Percentiles rank a stretch among this genome's conserved stretches.
phyloP scores from a whole-genome alignment of 23 tunicate species.

The Corella eumyota region DNA sequence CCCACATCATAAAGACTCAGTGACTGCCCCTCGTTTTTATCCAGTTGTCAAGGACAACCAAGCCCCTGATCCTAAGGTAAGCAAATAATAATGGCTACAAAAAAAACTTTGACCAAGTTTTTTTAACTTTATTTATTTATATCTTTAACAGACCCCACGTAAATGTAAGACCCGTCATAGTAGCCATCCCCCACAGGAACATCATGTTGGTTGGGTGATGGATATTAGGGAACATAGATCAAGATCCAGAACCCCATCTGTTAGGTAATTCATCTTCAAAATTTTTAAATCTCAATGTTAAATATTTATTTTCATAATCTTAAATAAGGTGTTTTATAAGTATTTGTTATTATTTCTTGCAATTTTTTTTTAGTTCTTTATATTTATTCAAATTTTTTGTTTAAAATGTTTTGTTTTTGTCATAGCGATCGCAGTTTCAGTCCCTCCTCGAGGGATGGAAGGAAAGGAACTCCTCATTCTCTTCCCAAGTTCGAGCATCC shows the following conservation, averaged over 20 bases:
- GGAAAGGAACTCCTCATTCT: constrained; percentile 27
- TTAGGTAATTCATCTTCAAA: constrained; percentile 21
- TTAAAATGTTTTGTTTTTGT: background rate
- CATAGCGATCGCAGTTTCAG: constrained; percentile 21
- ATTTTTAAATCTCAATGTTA: background rate
- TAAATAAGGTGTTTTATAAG: background rate
- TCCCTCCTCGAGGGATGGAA: constrained; percentile 3
- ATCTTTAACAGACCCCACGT: constrained; percentile 62
- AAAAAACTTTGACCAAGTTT: no score
- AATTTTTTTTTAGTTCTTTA: background rate
- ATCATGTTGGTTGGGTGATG: constrained; percentile 88
- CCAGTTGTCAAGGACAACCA: constrained; percentile 81
- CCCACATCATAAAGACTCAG: constrained; percentile 82
- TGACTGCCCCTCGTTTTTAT: constrained; percentile 81
- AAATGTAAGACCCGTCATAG: constrained; percentile 90
- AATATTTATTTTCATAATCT: no score
- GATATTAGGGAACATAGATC: constrained; percentile 66
- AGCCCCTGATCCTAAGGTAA: constrained; percentile 74
- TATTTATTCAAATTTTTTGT: background rate
- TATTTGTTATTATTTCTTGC: background rate
- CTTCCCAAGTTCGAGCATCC: constrained; percentile 78
- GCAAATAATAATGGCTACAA: no score
- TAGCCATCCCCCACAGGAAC: constrained; percentile 76
- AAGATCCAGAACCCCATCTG: constrained; percentile 76
- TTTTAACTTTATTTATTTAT: no score